phyloP scores from a whole-genome alignment of 1,140 invertebrate species.

The Ceratosolen fusciceps region DNA sequence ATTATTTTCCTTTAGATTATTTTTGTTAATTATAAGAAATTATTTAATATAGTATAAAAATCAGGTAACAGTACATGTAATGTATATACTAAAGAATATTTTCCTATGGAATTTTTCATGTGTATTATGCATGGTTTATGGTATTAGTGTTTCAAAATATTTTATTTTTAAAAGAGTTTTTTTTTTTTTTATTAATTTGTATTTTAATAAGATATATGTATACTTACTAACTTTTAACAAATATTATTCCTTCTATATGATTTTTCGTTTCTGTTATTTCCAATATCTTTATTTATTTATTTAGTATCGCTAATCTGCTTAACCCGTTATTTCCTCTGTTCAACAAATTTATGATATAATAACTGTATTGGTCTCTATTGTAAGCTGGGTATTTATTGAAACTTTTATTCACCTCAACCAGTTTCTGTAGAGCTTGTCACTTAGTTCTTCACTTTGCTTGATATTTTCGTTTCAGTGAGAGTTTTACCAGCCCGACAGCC shows the following conservation, averaged over 20 bases:
- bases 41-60: slow-evolving; percentile 21
- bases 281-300: background rate
- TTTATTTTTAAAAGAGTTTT: background rate
- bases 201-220: slow-evolving; percentile 7
- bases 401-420: slow-evolving; percentile 47
- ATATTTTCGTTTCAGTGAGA: slow-evolving; percentile 79
- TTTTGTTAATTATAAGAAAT: slow-evolving; percentile 21
- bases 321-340: slow-evolving; percentile 31
- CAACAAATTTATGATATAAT: slow-evolving; percentile 31
- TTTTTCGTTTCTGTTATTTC: background rate
- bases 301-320: background rate
- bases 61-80: slow-evolving; percentile 25
- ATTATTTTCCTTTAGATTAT: slow-evolving; percentile 10
- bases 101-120: background rate
- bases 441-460: slow-evolving; percentile 66
- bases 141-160: background rate
- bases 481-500: slow-evolving; percentile 77
- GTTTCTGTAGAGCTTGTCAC: slow-evolving; percentile 59
- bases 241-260: background rate
- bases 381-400: slow-evolving; percentile 11
- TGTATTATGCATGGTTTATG: background rate
- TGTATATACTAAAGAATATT: background rate
- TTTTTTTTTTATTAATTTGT: background rate
- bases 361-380: slow-evolving; percentile 21
- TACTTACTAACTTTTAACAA: slow-evolving; percentile 15